These are phyloP conservation scores for Cylindroiulus punctatus DNA, from an alignment of 2,888 invertebrate genomes.

Conservation along the genomic window DNA sequence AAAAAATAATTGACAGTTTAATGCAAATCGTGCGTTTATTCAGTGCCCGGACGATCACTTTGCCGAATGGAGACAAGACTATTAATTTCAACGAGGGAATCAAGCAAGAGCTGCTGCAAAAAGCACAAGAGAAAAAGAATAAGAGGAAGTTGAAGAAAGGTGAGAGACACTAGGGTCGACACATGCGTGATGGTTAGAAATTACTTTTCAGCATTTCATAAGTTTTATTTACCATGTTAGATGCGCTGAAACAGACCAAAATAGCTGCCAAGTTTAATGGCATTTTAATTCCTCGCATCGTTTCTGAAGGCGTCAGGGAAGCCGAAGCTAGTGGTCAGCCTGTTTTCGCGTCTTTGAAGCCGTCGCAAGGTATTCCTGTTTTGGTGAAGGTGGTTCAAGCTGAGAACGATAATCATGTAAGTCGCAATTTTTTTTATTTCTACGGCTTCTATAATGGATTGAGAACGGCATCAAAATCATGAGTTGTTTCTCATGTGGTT, in stretches of 20 bases:
- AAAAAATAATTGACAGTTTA: no score
- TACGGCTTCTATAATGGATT: no score
- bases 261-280: conserved; percentile 65
- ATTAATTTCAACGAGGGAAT: conserved; percentile 53
- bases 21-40: background rate
- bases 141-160: background rate
- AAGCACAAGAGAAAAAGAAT: conserved; percentile 25
- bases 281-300: conserved; percentile 77
- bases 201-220: no score
- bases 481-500: no score
- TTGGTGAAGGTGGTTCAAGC: conserved; percentile 76
- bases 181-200: no score
- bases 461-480: no score
- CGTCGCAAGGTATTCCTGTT: conserved; percentile 75
- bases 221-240: background rate
- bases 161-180: background rate
- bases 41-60: conserved; percentile 54
- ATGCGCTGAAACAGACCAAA: background rate
- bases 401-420: conserved; percentile 69
- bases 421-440: background rate
- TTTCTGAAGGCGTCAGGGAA: conserved; percentile 76
- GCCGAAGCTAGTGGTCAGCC: conserved; percentile 75
- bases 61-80: conserved; percentile 64
- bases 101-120: conserved; percentile 17
- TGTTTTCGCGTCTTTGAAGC: conserved; percentile 77